Evolutionary conservation across 1,140 invertebrate genomes (phyloP), one percentile per base, ranked within the genome.

Genomic region (Cotesia glomerata): DNA sequence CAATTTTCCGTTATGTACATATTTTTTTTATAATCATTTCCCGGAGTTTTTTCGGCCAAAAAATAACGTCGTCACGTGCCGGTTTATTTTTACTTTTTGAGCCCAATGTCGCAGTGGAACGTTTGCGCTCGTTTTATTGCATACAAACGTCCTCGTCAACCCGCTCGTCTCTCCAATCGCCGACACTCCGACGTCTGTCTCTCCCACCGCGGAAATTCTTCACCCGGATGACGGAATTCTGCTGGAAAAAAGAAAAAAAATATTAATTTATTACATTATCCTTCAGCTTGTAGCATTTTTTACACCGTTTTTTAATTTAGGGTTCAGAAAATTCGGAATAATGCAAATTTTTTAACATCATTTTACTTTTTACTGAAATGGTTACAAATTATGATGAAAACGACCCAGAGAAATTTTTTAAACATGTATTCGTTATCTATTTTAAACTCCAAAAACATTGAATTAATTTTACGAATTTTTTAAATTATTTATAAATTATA

Each of bases 1-100:
- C 73, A 79, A 76, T 80, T 84, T 85, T 79, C 81, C 82, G 76
- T 80, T 76, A 81, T 84, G 81, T 76, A 79, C 83, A 85, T 85
- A 84, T 84, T 84, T 84, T 84, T 79, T 45, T 45, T 45, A 9
- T 45, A 9, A 45, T 45, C 39, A 45, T 45, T 45, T 45, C 7
- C 73, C 73, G 75, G 39, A 39, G 52, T 7, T 78, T 78, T 74
- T 78, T 72, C 74, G 59, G 52, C 65, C 32, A 51, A 74, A 75
- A 75, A 82, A 16, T 74, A 74, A 77, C 78, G 78, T 81, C 80
- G 39, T 77, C 79, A 76, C 80, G 81, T 78, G 34, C 66, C 49
- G 79, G 39, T 78, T 77, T 76, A 82, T 81, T 85, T 83, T 85
- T 77, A 64, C 77, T 45, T 45, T 45, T 45, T 45, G 11, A 45